phyloP scores from a whole-genome alignment of 2,113 vertebrate species.

The Hydropotes inermis region DNA sequence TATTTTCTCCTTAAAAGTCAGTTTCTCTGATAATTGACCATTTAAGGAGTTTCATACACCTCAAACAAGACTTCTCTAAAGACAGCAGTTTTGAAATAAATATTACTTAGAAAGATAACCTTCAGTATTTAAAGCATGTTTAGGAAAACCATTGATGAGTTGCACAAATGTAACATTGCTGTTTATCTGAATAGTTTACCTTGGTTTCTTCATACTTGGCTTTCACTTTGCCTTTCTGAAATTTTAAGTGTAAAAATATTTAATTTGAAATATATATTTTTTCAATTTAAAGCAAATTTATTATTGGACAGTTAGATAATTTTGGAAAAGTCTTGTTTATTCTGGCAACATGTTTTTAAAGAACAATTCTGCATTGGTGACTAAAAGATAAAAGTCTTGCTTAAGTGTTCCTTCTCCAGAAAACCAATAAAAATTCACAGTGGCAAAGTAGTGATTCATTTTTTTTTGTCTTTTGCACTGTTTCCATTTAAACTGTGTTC shows the following conservation, averaged over 20 bases:
- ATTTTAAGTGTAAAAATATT: conserved; percentile 5
- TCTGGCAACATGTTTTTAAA: conserved; percentile 7
- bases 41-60: conserved; percentile 59
- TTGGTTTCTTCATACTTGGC: conserved; percentile 24
- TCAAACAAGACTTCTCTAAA: conserved; percentile 52
- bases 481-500: not conserved
- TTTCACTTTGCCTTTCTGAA: conserved; percentile 24
- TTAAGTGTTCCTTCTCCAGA: not conserved
- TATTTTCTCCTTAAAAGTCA: conserved; percentile 70
- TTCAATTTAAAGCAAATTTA: not conserved
- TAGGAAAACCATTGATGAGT: not conserved
- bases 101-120: conserved; percentile 26
- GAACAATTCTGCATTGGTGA: not conserved
- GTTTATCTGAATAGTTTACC: not conserved
- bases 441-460: not conserved
- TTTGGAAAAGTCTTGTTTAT: conserved; percentile 37
- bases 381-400: conserved; percentile 4
- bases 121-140: not conserved
- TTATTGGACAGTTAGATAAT: not conserved
- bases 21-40: conserved; percentile 58
- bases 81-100: conserved; percentile 53
- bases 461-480: not conserved
- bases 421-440: conserved; percentile 22
- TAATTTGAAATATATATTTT: not conserved
- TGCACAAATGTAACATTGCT: not conserved